Base-by-base conservation (phyloP, 2,797 vertebrate species). In the Labroides dimidiatus region DNA sequence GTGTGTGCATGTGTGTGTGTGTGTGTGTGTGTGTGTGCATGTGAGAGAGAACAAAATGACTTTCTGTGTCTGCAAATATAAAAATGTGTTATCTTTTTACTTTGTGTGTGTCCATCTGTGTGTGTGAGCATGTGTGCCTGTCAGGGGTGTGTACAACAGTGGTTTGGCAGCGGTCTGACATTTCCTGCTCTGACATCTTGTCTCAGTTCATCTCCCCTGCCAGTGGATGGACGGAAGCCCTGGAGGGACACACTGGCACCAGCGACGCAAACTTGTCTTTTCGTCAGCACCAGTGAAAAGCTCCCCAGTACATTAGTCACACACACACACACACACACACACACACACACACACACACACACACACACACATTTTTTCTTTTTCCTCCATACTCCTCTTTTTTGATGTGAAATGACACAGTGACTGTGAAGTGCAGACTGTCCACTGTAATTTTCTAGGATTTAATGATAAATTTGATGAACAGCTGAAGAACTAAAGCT, bases 101-200 rank as follows among this genome's bases (percentile, higher is more conserved):
- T 48, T 48, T 15, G 23, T 51, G 47, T 48, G 45, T 48, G 45
- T 23, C 19, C 4, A 4, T 23, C 10, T 13, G 20, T 14, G 45
- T 45, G 44, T 47, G 44, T 47, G 45, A 37, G 45, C 73, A 48
- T 62, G 27, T 41, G 36, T 81, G 86, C 69, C 75, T 90, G 71
- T 89, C 85, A 88, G 86, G 82, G 75, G 68, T 83, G 75, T 87
- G 80, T 72, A 81, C 82, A 65, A 30, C 79, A 82, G 82, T 60
- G 66, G 75, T 92, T 90, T 92, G 91, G 89, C 90, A 90, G 87
- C 83, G 73, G 66, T 81, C 87, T 92, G 90, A 92, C 90, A 92
- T 91, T 91, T 92, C 80, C 87, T 89, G 81, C 90, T 89, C 89
- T 92, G 90, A 89, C 91, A 91, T 92, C 92, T 90, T 94, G 92